Base-by-base conservation (phyloP, 92 coral and sea anemone genomes). In the Blastomussa wellsi region DNA sequence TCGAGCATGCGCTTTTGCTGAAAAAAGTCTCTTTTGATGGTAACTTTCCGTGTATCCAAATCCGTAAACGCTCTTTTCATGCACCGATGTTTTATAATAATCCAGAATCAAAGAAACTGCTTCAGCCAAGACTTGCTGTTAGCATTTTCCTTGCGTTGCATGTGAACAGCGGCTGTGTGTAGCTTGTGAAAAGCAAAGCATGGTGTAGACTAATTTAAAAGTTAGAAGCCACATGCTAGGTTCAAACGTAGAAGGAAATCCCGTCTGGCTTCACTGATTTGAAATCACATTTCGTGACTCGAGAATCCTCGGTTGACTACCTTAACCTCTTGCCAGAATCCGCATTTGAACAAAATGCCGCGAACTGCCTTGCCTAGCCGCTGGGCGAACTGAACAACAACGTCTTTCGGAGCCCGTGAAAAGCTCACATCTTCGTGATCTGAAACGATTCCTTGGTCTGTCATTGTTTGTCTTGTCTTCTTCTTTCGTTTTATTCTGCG, bases 291-390 rank as follows among this genome's bases (percentile, higher is more conserved):
- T 12, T 62, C 26, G 0, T 31, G 39, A 68, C 48, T 70, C 3
- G 12, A 36, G 19, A 32, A 31, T 28, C 20, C 22, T 1, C 20
- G 2, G 9, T 70, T 19, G 29, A 35, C 22, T 20, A 37, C 26
- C 6, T 81, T 41, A 82, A 15, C 86, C 31, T 52, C 86, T 82
- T 37, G 78, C 71, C 68, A 82, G 20, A 52, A 82, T 82, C 69
- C 86, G 69, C 69, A 82, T 71, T 71, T 82, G 86, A 82, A 72
- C 74, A 71, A 82, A 82, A 49, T 57, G 86, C 39, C 86, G 55
- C 11, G 86, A 82, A 55, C 77, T 70, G 16, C 70, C 59, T 1
- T 42, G 49, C 41, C 76, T 71, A 11, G 38, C 4, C 5, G 57
- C 24, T 48, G 60, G 17, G 31, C 85, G 65, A 29, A 42, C 52